Percentiles rank a stretch among this genome's conserved stretches.
Evolutionary conservation across 2,888 invertebrate genomes (phyloP).

Genomic region (Eupithecia inturbata): DNA sequence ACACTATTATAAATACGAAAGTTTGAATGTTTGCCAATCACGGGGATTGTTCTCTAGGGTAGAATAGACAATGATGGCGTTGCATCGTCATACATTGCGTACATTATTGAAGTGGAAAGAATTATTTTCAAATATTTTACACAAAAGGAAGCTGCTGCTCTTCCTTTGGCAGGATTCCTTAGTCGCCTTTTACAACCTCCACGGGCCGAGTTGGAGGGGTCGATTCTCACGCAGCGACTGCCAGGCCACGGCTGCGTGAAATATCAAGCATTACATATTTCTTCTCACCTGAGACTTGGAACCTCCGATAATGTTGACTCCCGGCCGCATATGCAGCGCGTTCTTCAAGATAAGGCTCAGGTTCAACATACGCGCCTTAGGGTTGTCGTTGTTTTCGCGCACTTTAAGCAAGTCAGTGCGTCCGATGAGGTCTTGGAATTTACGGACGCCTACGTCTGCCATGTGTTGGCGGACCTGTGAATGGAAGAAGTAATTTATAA

Average conservation of each 20-base stretch:
- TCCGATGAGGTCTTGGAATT: constrained; percentile 95
- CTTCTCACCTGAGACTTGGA: constrained; percentile 87
- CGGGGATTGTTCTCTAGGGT: no score
- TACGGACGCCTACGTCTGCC: constrained; percentile 94
- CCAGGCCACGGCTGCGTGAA: background rate
- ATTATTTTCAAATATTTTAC: no score
- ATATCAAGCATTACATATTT: background rate
- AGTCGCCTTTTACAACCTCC: no score
- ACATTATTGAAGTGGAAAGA: no score
- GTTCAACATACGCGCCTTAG: constrained; percentile 94
- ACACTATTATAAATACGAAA: background rate
- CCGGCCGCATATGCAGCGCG: constrained; percentile 95
- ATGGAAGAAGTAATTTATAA: background rate
- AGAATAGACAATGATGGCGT: no score
- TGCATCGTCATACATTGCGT: no score
- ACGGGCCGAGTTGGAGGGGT: no score
- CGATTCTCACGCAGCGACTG: no score
- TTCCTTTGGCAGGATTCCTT: no score
- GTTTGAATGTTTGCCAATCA: no score
- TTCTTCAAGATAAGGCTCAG: constrained; percentile 93
- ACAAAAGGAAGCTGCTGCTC: no score
- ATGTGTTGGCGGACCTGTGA: constrained; percentile 92
- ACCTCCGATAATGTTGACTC: constrained; percentile 95
- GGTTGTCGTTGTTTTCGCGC: constrained; percentile 87
- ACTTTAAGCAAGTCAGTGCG: constrained; percentile 94